Evolutionary conservation across 2,888 invertebrate species (phyloP).

Genomic region (Trachelus stipa): DNA sequence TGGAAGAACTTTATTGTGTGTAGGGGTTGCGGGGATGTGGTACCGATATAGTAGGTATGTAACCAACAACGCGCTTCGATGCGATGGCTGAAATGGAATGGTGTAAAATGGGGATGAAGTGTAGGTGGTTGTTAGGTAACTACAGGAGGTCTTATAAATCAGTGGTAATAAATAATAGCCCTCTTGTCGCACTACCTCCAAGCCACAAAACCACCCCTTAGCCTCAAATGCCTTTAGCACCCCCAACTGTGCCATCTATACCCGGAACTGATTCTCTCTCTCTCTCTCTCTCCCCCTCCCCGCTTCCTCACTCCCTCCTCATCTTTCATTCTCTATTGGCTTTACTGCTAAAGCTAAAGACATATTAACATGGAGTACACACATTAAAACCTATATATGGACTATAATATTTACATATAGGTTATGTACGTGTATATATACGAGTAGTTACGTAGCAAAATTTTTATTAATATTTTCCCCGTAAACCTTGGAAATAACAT

Average conservation of each 20-base stretch:
- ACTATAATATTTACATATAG: too few species aligned
- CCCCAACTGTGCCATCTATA: background rate
- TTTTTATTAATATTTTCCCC: background rate
- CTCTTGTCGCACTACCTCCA: constrained; percentile 26
- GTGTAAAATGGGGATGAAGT: constrained; percentile 17
- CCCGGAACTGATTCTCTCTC: background rate
- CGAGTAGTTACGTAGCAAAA: background rate
- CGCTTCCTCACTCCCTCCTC: background rate
- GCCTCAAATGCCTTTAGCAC: background rate
- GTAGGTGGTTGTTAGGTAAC: constrained; percentile 29
- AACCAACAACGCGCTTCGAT: background rate
- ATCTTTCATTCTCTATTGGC: constrained; percentile 1
- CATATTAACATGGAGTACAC: too few species aligned
- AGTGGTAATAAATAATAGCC: constrained; percentile 48
- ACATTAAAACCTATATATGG: background rate
- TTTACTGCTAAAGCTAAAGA: too few species aligned
- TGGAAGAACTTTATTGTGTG: background rate
- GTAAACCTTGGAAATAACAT: background rate
- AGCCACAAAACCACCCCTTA: constrained; percentile 36
- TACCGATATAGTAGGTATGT: background rate
- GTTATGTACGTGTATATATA: too few species aligned
- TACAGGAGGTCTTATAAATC: constrained; percentile 45
- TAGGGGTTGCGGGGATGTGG: background rate
- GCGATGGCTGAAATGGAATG: background rate
- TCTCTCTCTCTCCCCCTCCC: background rate